Conservation (phyloP, 2,113 vertebrate genomes). For the Hydrochoerus hydrochaeris region DNA sequence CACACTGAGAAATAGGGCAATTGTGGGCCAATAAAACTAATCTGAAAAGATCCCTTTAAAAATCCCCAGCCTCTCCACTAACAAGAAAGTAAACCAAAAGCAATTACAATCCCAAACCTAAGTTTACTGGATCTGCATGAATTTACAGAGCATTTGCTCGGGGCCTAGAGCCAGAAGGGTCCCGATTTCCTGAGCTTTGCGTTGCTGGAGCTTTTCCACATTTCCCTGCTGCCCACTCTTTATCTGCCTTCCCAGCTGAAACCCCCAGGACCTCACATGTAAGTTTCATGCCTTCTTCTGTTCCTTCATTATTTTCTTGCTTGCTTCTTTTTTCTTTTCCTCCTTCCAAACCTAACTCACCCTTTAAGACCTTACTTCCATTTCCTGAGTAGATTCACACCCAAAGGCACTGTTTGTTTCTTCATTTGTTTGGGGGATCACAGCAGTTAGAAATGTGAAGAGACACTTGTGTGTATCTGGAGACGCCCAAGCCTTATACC, state of each 20-base stretch:
- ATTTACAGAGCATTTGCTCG: slow-evolving; percentile 32
- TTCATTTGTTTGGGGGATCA: not conserved
- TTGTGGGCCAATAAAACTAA: not conserved
- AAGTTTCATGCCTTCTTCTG: not conserved
- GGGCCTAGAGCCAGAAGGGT: not conserved
- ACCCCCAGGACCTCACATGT: not conserved
- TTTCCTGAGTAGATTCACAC: slow-evolving; percentile 42
- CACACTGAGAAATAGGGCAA: not conserved
- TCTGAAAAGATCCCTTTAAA: not conserved
- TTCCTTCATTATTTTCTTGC: slow-evolving; percentile 32
- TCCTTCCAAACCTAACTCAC: not conserved
- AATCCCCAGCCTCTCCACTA: not conserved
- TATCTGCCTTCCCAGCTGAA: slow-evolving; percentile 7
- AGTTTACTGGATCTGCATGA: slow-evolving; percentile 57
- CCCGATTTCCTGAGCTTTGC: not conserved
- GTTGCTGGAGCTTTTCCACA: not conserved
- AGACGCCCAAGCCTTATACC: not conserved
- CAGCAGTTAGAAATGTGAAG: not conserved
- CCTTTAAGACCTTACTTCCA: not conserved
- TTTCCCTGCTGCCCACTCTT: slow-evolving; percentile 29
- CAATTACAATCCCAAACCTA: slow-evolving; percentile 13
- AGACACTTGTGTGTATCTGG: not conserved
- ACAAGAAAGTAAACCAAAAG: slow-evolving; percentile 8
- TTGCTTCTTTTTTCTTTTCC: not conserved
- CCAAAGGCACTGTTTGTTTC: not conserved